Base-by-base conservation (phyloP, 2,113 vertebrate species). In the Podarcis muralis region DNA sequence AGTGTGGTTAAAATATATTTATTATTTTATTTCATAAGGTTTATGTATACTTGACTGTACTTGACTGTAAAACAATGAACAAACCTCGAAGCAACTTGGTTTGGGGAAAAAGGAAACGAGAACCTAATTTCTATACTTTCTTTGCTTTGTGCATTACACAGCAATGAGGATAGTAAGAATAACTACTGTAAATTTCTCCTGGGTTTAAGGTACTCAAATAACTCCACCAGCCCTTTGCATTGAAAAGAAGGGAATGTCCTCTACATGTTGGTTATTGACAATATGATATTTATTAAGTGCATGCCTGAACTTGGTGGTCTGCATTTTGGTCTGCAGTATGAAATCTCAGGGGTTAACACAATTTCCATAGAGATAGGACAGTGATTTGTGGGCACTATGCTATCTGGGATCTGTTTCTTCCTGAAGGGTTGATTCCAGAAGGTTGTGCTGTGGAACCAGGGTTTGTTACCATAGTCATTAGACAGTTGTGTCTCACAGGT, bases 61-160 rank as follows among this genome's bases (percentile, higher is more conserved):
- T 53, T 12, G 11, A 3, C 48, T 53, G 48, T 53, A 53, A 12
- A 53, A 53, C 48, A 53, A 53, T 53, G 48, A 53, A 53, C 48
- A 53, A 53, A 53, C 48, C 48, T 53, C 48, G 9, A 53, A 53
- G 48, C 48, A 53, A 53, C 11, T 53, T 53, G 30, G 30, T 72
- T 72, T 23, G 27, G 48, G 9, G 48, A 27, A 4, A 77, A 37
- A 83, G 27, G 0, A 0, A 15, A 43, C 0, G 72, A 84, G 57
- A 57, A 18, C 1, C 0, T 48, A 0, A 2, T 1, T 37, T 84
- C 83, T 6, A 30, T 69, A 27, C 3, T 32, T 72, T 59, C n/a
- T 57, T 13, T 74, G 11, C 32, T 32, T 74, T 53, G 5, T 37
- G n/a, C 40, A 75, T 65, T 32, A 72, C 30, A 71, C 20, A 32